phyloP scores from a whole-genome alignment of 2,113 vertebrate genomes.

The Procapra przewalskii region DNA sequence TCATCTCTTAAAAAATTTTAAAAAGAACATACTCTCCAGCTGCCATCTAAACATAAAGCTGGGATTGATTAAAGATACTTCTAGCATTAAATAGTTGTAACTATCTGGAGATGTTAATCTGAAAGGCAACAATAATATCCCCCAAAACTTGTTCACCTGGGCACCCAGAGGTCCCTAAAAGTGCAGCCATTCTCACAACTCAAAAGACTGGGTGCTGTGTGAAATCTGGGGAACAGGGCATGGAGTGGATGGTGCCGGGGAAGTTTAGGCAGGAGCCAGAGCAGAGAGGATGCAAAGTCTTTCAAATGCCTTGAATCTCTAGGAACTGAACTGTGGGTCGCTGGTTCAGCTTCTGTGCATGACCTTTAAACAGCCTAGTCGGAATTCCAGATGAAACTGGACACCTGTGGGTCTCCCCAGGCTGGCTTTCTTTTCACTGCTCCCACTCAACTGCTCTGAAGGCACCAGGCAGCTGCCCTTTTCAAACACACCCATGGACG shows the following conservation, averaged over 20 bases:
- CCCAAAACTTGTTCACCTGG: neutral
- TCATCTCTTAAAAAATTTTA: neutral
- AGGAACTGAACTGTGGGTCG: slow-evolving; percentile 38
- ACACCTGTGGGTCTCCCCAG: neutral
- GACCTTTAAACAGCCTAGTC: neutral
- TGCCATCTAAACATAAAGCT: neutral
- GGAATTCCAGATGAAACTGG: slow-evolving; percentile 37
- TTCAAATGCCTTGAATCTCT: slow-evolving; percentile 33
- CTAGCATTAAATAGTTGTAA: neutral
- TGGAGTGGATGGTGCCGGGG: neutral
- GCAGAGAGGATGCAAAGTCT: slow-evolving; percentile 9
- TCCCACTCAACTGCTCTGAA: slow-evolving; percentile 8
- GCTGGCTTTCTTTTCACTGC: slow-evolving; percentile 1
- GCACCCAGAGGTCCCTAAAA: neutral
- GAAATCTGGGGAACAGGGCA: neutral
- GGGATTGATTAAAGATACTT: neutral
- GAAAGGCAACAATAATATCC: neutral
- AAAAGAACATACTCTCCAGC: neutral
- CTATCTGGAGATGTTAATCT: slow-evolving; percentile 29
- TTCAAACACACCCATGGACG: slow-evolving; percentile 22
- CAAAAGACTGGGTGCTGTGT: neutral
- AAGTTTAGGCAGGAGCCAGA: neutral
- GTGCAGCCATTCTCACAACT: neutral
- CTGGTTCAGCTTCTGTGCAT: slow-evolving; percentile 31
- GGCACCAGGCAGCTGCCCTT: neutral